Base-by-base conservation (phyloP, 2,888 invertebrate genomes). In the Lutraria lutraria region DNA sequence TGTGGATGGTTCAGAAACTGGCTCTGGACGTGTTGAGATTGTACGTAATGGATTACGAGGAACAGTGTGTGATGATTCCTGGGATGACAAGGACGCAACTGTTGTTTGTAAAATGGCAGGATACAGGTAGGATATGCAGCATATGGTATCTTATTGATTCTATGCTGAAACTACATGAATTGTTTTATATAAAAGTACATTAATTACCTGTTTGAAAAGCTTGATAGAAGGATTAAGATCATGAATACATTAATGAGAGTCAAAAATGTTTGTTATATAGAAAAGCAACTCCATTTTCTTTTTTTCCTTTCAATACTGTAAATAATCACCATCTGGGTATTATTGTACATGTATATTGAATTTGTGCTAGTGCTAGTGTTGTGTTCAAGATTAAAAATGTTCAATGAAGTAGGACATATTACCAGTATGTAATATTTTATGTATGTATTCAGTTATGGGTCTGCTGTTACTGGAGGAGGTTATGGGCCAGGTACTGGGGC, bases 41-140 rank as follows among this genome's bases (percentile, higher is more conserved):
- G 52, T 90, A 0, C 83, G 87, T 68, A 92, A 93, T 88, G 94
- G 94, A 12, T 54, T 93, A 31, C 81, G 89, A 81, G 94, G 94
- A 82, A 94, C 93, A n/a, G 88, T 94, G 15, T 94, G 94, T 90
- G 94, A 94, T 88, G 94, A 94, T 81, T 83, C 86, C 21, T 94
- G 93, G 92, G 93, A 92, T 86, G 89, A 92, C 25, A 85, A 82
- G 16, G 93, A 94, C 87, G 94, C 94, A 16, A 89, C 80, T 19
- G 94, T 94, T 15, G 89, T 92, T 63, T 93, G 93, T 83, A 86
- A 54, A 83, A 91, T 91, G 88, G 76, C 91, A 16, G 92, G 93
- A 31, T 91, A 85, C 81, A 85, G 43, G 93, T 93, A 72, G 79
- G 83, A 8, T 76, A 31, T 25, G 25, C 72, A 68, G 13, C 25